Evolutionary conservation across 2,797 vertebrate species (phyloP).

Genomic region (Sus cebifrons): DNA sequence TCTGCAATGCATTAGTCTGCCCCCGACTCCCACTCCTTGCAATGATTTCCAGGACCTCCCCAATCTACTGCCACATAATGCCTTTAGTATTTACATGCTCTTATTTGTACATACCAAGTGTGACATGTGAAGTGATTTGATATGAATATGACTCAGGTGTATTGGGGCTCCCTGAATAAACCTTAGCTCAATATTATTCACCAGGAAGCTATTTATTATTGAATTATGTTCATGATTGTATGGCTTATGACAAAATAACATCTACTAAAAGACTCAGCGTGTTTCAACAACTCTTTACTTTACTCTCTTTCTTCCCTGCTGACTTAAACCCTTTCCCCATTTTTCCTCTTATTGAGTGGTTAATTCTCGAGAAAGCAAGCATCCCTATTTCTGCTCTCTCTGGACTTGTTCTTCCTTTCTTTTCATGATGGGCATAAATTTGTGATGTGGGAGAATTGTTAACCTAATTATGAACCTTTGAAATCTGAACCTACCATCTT

Average conservation of each 20-base stretch:
- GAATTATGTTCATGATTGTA: conserved; percentile 63
- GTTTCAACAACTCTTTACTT: conserved; percentile 62
- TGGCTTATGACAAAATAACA: conserved; percentile 58
- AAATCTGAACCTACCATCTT: background rate
- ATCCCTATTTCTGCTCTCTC: background rate
- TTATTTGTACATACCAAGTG: conserved; percentile 7
- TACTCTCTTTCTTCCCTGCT: conserved; percentile 24
- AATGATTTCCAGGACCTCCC: background rate
- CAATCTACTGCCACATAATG: background rate
- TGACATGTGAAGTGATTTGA: conserved; percentile 3
- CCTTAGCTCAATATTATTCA: conserved; percentile 42
- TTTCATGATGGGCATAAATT: background rate
- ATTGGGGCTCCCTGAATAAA: conserved; percentile 55
- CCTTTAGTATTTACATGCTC: background rate
- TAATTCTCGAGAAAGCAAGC: background rate
- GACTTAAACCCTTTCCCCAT: background rate
- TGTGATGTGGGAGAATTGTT: background rate
- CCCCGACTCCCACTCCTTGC: background rate
- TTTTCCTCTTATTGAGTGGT: background rate
- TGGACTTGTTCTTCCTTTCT: background rate
- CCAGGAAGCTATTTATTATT: conserved; percentile 61
- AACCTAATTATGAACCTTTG: background rate
- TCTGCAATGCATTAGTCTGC: background rate
- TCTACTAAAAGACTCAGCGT: conserved; percentile 50
- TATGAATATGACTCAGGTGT: conserved; percentile 57